Base-by-base conservation (phyloP, 2,113 vertebrate genomes). In the Falcunculus frontatus region DNA sequence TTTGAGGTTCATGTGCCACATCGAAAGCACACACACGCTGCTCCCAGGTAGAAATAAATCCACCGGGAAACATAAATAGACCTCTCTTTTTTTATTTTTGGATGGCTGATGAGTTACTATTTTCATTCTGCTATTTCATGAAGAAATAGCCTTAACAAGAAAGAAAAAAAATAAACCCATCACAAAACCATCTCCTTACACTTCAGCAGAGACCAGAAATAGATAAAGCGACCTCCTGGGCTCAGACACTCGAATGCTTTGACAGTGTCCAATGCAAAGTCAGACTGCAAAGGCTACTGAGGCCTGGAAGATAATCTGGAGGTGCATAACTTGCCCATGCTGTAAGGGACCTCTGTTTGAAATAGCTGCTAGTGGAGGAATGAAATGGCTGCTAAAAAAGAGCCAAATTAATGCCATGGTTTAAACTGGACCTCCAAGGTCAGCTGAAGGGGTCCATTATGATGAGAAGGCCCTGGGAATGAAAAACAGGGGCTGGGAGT, bases 21-120 rank as follows among this genome's bases (percentile, higher is more conserved):
- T 0, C 0, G 1, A 72, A 84, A 67, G 55, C 29, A 56, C 75
- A 30, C 12, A 32, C 41, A 33, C 1, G 29, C 63, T 95, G 87
- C 74, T 91, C 57, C 83, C 78, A 96, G 46, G 92, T 96, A 96
- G 88, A 97, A 98, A 96, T 97, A 96, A 97, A 97, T 82, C 84
- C 7, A 60, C 57, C 23, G 77, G 69, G 89, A 84, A 95, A 89
- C 67, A 95, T 29, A 96, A 97, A 95, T 93, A 95, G 82, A 85
- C n/a, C 14, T 44, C 15, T 59, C 25, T 85, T 85, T 27, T 33
- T 41, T 83, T 77, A 47, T 62, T 86, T 97, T 94, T 72, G 67
- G 87, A 78, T 69, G 62, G 75, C 33, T 76, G 75, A 90, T 65
- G 88, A 88, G 84, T 64, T 78, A 56, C 95, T 97, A 96, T 96